Conservation (phyloP, 1,140 invertebrate species). For the Ceratosolen solmsi region DNA sequence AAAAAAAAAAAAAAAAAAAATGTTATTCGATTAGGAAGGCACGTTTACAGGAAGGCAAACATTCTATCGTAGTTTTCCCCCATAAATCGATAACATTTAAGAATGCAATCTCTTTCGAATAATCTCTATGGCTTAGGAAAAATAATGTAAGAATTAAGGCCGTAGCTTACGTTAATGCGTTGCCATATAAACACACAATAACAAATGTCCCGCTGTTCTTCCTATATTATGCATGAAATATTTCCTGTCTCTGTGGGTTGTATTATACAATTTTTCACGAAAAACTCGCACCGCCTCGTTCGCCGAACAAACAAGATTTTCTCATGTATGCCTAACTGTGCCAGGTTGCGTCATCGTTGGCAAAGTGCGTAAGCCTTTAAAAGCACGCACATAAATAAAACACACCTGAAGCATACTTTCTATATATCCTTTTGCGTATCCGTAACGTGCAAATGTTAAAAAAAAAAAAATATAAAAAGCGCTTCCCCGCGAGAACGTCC, state of each 20-base stretch:
- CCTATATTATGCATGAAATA: background rate
- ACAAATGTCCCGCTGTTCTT: background rate
- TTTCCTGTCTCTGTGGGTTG: background rate
- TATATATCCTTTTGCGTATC: background rate
- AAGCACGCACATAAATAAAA: background rate
- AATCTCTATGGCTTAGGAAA: background rate
- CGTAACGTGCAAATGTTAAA: background rate
- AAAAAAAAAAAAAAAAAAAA: no score
- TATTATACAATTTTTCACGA: conserved; percentile 29
- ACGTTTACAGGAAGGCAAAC: no score
- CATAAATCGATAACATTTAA: no score
- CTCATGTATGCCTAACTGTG: background rate
- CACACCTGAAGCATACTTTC: background rate
- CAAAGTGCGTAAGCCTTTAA: background rate
- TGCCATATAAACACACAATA: background rate
- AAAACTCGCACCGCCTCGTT: background rate
- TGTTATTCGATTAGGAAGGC: no score
- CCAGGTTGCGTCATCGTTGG: background rate
- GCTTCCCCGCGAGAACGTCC: background rate
- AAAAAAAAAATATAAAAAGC: no score
- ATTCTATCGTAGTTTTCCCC: no score
- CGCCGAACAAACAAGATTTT: conserved; percentile 20
- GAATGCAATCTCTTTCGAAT: no score
- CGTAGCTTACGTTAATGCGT: background rate
- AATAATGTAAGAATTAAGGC: background rate